These are phyloP conservation scores for Sebastes kiyomatsui DNA, from an alignment of 2,797 vertebrate species.

Conservation along the genomic window DNA sequence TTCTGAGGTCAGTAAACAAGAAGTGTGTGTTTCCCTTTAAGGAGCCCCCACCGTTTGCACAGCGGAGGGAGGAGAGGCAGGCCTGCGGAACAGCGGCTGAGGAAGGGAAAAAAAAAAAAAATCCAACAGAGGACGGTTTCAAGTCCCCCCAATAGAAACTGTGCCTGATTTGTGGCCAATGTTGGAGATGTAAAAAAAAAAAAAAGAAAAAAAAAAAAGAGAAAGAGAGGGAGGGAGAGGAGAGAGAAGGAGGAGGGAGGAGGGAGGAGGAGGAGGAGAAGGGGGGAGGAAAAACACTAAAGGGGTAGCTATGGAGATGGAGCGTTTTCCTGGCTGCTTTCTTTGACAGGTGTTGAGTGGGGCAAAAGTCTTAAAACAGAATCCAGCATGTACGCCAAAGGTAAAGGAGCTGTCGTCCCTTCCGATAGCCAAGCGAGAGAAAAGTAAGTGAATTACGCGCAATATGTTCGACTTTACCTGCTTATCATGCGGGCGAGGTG, in stretches of 20 bases:
- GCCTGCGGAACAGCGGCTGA: constrained; percentile 89
- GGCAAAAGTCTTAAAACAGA: constrained; percentile 90
- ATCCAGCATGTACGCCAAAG: constrained; percentile 96
- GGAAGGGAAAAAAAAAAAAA: constrained; percentile 70
- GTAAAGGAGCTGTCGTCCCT: constrained; percentile 94
- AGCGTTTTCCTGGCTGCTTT: constrained; percentile 88
- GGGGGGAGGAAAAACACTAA: constrained; percentile 85
- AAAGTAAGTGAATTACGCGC: constrained; percentile 88
- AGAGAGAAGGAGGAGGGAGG: constrained; percentile 56
- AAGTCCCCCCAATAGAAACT: constrained; percentile 92
- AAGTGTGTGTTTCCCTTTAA: constrained; percentile 84
- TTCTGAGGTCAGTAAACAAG: constrained; percentile 80
- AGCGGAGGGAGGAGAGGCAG: constrained; percentile 79
- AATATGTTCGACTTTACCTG: constrained; percentile 67
- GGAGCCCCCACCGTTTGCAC: constrained; percentile 80
- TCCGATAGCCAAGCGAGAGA: constrained; percentile 95
- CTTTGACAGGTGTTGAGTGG: constrained; percentile 94
- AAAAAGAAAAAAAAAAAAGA: constrained; percentile 38
- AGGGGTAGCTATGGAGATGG: constrained; percentile 93
- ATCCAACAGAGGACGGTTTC: constrained; percentile 88
- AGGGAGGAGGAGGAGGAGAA: constrained; percentile 40
- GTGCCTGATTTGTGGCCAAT: constrained; percentile 91
- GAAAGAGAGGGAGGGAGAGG: constrained; percentile 12
- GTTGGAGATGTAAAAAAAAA: constrained; percentile 88
- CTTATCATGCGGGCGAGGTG: constrained; percentile 47